These are phyloP conservation scores for human (Homo sapiens) DNA, from an alignment of 2,113 vertebrate genomes.

Conservation along the genomic window GRCh38 chr17:72889501-72890000, in stretches of 20 bases:
- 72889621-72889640: not conserved
- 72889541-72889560: not conserved
- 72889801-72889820: not conserved
- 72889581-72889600: not conserved
- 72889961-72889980: not conserved
- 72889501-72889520: no score
- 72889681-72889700: not conserved
- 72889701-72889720: not conserved
- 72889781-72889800: not conserved
- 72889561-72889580: not conserved
- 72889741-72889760: not conserved
- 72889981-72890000: no score
- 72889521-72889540: no score
- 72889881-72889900: not conserved
- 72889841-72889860: not conserved
- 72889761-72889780: not conserved
- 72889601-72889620: not conserved
- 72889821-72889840: not conserved
- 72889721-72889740: not conserved
- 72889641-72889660: not conserved
- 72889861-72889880: not conserved
- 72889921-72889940: not conserved
- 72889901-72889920: not conserved
- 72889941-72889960: not conserved
- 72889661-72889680: not conserved